A percentile compares a stretch with the other conserved stretches of the same genome.
Conservation (phyloP, 2,888 invertebrate genomes). For the Oscheius sp. region DNA sequence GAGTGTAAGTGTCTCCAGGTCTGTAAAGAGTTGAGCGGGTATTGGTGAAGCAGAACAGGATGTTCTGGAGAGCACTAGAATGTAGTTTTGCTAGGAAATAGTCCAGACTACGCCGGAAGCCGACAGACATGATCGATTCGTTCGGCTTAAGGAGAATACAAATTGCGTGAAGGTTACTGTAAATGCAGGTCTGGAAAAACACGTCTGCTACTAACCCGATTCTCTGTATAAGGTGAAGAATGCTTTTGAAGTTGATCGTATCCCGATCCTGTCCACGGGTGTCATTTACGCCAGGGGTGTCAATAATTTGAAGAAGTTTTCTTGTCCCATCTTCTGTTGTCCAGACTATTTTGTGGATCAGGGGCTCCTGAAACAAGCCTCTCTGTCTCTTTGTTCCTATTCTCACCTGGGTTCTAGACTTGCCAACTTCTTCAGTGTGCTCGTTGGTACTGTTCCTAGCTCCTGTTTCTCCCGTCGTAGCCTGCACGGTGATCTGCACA, state of each 20-base stretch:
- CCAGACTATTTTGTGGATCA: no score
- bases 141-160: slow-evolving; percentile 57
- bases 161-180: slow-evolving; percentile 47
- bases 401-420: no score
- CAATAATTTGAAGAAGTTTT: slow-evolving; percentile 1
- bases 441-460: no score
- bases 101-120: slow-evolving; percentile 57
- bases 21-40: slow-evolving; percentile 36
- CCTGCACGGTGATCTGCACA: no score
- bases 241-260: not conserved
- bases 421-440: no score
- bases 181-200: not conserved
- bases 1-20: slow-evolving; percentile 34
- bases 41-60: slow-evolving; percentile 63
- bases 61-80: slow-evolving; percentile 53
- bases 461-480: no score
- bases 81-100: slow-evolving; percentile 59
- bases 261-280: not conserved
- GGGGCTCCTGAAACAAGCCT: no score
- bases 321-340: no score
- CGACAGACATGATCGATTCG: slow-evolving; percentile 35
- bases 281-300: slow-evolving; percentile 2
- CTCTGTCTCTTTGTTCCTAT: no score
- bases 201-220: no score
- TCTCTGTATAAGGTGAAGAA: not conserved